Conservation (phyloP, 2,113 vertebrate genomes). For the Platycercus adscitus region DNA sequence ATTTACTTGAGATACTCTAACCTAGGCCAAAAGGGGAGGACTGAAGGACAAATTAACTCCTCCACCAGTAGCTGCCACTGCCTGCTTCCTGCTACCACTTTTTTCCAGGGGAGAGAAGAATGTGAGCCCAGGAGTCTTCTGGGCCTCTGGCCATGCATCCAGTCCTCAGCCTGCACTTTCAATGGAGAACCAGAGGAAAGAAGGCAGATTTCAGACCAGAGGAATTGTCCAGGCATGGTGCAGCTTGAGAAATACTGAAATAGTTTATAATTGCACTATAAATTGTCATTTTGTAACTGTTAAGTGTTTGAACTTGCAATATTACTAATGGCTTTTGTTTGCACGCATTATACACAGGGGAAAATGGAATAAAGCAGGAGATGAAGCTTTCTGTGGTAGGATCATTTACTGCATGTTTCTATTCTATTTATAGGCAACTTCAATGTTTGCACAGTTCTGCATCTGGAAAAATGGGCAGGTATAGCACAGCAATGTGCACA, state of each 20-base stretch:
- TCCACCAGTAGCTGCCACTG: not conserved
- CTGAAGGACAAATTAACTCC: not conserved
- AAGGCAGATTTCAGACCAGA: not conserved
- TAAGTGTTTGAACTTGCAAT: not conserved
- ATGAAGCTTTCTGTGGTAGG: not conserved
- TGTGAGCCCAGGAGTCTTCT: not conserved
- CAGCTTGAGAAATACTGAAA: not conserved
- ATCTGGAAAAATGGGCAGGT: constrained; percentile 36
- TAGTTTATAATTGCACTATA: not conserved
- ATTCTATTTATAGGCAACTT: constrained; percentile 44
- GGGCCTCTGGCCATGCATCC: not conserved
- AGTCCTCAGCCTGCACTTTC: not conserved
- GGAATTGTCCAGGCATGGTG: not conserved
- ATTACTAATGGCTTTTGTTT: not conserved
- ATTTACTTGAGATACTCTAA: not conserved
- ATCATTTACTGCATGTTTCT: constrained; percentile 2
- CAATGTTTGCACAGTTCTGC: not conserved
- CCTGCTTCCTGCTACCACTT: not conserved
- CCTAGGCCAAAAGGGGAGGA: not conserved
- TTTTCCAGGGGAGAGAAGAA: not conserved
- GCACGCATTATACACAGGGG: not conserved
- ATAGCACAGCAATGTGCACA: not conserved
- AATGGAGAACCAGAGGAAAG: not conserved
- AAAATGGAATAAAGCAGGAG: not conserved
- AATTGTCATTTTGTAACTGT: not conserved